Conservation (phyloP, 2,797 vertebrate genomes). For the Bradypus variegatus region DNA sequence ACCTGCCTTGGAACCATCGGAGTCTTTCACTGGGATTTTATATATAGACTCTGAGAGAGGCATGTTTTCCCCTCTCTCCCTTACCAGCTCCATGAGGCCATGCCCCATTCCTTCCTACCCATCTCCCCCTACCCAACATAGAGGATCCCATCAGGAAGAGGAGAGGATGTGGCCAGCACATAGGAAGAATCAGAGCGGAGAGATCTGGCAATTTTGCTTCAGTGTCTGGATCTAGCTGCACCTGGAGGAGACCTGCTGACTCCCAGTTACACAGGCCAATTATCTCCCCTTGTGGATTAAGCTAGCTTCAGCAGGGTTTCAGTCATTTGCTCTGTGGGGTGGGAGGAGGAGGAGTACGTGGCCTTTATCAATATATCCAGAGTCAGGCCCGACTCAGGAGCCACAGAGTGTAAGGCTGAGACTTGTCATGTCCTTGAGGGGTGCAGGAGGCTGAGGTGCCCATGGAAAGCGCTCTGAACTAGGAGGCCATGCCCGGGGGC, state of each 20-base stretch:
- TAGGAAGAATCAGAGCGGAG: background rate
- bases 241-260: background rate
- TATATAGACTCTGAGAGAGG: background rate
- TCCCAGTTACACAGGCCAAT: background rate
- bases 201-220: background rate
- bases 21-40: background rate
- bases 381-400: background rate
- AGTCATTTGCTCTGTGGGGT: background rate
- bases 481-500: background rate
- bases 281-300: background rate
- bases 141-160: background rate
- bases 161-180: background rate
- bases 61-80: background rate
- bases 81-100: background rate
- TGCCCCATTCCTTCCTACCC: background rate
- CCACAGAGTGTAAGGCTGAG: background rate
- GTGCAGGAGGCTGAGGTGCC: background rate
- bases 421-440: background rate
- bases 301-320: background rate
- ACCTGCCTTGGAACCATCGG: background rate
- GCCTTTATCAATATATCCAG: background rate
- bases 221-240: background rate
- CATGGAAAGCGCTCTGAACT: background rate
- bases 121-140: background rate
- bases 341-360: background rate